These are phyloP conservation scores for Takifugu bimaculatus DNA, from an alignment of 2,113 vertebrate genomes.

Conservation along the genomic window DNA sequence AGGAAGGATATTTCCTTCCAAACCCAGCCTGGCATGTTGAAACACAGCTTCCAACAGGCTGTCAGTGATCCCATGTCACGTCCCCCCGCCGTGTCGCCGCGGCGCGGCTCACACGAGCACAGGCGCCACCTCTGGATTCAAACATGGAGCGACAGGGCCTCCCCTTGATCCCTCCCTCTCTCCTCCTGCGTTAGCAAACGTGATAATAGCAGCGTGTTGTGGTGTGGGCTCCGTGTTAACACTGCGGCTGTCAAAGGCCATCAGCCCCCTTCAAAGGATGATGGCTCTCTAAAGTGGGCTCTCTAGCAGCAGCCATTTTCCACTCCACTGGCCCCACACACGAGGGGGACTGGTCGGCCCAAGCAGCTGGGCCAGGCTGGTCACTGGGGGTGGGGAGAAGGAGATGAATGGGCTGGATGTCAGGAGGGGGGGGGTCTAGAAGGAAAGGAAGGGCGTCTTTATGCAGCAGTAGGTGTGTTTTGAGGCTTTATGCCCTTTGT, in stretches of 20 bases:
- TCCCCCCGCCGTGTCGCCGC: slow-evolving; percentile 42
- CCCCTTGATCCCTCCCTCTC: slow-evolving; percentile 45
- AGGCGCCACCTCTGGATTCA: slow-evolving; percentile 37
- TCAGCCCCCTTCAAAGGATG: slow-evolving; percentile 75
- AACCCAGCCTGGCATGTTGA: slow-evolving; percentile 33
- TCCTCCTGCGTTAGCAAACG: slow-evolving; percentile 66
- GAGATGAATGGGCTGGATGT: slow-evolving; percentile 58
- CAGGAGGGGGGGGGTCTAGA: slow-evolving; percentile 45
- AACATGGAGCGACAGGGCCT: slow-evolving; percentile 52
- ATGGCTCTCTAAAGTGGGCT: slow-evolving; percentile 77
- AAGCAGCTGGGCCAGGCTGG: slow-evolving; percentile 65
- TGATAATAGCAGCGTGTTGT: slow-evolving; percentile 61
- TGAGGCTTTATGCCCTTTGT: slow-evolving; percentile 14
- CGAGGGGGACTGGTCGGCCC: slow-evolving; percentile 64
- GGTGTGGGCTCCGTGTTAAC: slow-evolving; percentile 65
- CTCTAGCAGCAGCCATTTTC: slow-evolving; percentile 75
- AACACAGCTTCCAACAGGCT: slow-evolving; percentile 48
- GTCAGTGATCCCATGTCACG: slow-evolving; percentile 48
- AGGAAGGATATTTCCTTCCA: slow-evolving; percentile 7
- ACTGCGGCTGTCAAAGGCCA: slow-evolving; percentile 73
- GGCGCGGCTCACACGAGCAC: slow-evolving; percentile 27
- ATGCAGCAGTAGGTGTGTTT: slow-evolving; percentile 51
- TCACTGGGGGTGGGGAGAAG: slow-evolving; percentile 57
- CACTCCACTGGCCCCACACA: slow-evolving; percentile 76
- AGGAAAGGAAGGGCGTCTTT: slow-evolving; percentile 37